Base-by-base conservation (phyloP, 2,797 vertebrate genomes). In the Heteromormyrus szaboi region DNA sequence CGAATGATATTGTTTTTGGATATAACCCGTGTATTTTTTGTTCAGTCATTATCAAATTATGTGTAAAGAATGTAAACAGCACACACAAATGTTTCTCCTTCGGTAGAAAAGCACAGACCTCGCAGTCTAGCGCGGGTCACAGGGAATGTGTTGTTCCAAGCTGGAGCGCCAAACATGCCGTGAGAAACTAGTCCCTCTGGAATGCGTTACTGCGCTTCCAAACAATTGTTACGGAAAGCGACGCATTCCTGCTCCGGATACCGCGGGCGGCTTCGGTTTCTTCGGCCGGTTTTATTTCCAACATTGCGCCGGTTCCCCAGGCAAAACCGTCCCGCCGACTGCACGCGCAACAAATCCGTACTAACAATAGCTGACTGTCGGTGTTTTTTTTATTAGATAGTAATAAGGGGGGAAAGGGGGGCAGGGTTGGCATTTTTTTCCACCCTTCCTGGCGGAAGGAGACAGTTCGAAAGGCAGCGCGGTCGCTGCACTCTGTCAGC, bases 361-460 rank as follows among this genome's bases (percentile, higher is more conserved):
- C 90, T 92, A 95, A 95, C 94, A 95, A 95, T 94, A 94, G 93
- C 88, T 7, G 14, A 89, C 86, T 88, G 87, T 83, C 41, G 86
- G 81, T 22, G 44, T 84, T 50, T 84, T 46, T 44, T 84, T 50
- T 25, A n/a, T 25, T 88, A 48, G 56, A 81, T 84, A 72, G 5
- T 85, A 65, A 62, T 76, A 89, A 59, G 86, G 62, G 76, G 59
- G 85, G 33, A 86, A 81, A 56, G 87, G 72, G 72, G 91, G 89
- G 54, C 90, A 85, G 22, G 46, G 46, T 85, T 51, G 48, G 48
- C 81, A 84, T 85, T 85, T 51, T 83, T 93, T 93, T 92, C 91
- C 92, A 81, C 37, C 37, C 91, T 92, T 94, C 92, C 91, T 92
- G 93, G 95, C 95, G 95, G 95, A 96, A 95, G 95, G 94, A 96